Evolutionary conservation across 2,888 invertebrate species (phyloP).

Genomic region (Torymus auratus): DNA sequence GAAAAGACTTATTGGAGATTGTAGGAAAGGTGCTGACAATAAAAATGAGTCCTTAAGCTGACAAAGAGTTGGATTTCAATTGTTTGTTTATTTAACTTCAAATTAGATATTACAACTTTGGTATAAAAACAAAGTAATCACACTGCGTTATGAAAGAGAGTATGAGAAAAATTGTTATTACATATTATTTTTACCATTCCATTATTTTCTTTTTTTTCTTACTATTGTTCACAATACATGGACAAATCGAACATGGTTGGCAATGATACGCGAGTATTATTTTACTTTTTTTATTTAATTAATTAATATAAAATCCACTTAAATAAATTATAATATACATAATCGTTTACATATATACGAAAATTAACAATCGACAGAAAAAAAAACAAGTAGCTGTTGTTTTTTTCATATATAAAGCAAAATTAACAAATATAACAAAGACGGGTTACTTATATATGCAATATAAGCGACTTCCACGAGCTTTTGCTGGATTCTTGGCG

Average conservation of each 20-base stretch:
- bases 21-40: slow-evolving; percentile 59
- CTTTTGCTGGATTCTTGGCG: slow-evolving; percentile 34
- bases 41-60: slow-evolving; percentile 63
- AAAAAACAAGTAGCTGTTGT: slow-evolving; percentile 45
- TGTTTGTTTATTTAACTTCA: slow-evolving; percentile 75
- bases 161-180: slow-evolving; percentile 37
- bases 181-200: too few species aligned
- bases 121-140: slow-evolving; percentile 74
- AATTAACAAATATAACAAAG: slow-evolving; percentile 58
- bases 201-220: slow-evolving; percentile 10
- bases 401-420: slow-evolving; percentile 34
- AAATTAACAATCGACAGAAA: slow-evolving; percentile 52
- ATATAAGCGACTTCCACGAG: slow-evolving; percentile 55
- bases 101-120: slow-evolving; percentile 78
- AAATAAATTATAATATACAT: slow-evolving; percentile 55
- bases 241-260: slow-evolving; percentile 50
- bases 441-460: slow-evolving; percentile 34
- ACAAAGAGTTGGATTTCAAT: slow-evolving; percentile 61
- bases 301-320: slow-evolving; percentile 15
- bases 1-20: slow-evolving; percentile 47
- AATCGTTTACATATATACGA: slow-evolving; percentile 48
- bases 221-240: slow-evolving; percentile 45
- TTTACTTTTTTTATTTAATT: slow-evolving; percentile 13
- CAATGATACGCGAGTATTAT: slow-evolving; percentile 52
- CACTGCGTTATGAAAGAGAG: slow-evolving; percentile 58